Conservation (phyloP, 2,888 invertebrate genomes). For the Orthosia gothica region DNA sequence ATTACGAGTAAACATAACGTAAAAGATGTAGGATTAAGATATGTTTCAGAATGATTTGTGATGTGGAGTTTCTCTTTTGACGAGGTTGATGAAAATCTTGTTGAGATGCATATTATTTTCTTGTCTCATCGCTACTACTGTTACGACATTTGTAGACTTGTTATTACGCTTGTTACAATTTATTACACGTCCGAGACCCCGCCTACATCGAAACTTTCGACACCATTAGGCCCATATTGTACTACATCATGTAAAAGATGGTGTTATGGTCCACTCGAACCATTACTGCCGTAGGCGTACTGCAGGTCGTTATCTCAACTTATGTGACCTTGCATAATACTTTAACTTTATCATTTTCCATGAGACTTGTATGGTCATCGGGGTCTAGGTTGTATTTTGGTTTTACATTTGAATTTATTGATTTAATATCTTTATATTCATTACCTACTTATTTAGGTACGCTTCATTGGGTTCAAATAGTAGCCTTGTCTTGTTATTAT, state of each 20-base stretch:
- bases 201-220: conserved; percentile 73
- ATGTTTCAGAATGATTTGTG: conserved; percentile 45
- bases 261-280: conserved; percentile 72
- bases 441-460: conserved; percentile 56
- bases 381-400: conserved; percentile 64
- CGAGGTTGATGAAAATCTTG: conserved; percentile 25
- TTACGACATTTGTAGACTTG: conserved; percentile 42
- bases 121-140: conserved; percentile 20
- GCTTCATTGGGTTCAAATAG: conserved; percentile 56
- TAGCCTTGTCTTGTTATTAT: conserved; percentile 55
- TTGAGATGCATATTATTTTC: neutral
- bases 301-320: conserved; percentile 60
- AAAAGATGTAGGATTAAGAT: conserved; percentile 30
- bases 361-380: conserved; percentile 63
- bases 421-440: conserved; percentile 42
- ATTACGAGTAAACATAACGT: conserved; percentile 36
- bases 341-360: conserved; percentile 67
- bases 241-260: conserved; percentile 70
- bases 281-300: conserved; percentile 72
- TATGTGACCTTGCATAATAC: conserved; percentile 74
- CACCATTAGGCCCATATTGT: conserved; percentile 71
- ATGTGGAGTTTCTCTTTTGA: conserved; percentile 25
- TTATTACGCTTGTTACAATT: conserved; percentile 56
- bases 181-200: conserved; percentile 64
- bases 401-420: conserved; percentile 54